Percentiles rank a stretch among this genome's conserved stretches.
Evolutionary conservation across 2,113 vertebrate genomes (phyloP).

Genomic region (Osmerus mordax): DNA sequence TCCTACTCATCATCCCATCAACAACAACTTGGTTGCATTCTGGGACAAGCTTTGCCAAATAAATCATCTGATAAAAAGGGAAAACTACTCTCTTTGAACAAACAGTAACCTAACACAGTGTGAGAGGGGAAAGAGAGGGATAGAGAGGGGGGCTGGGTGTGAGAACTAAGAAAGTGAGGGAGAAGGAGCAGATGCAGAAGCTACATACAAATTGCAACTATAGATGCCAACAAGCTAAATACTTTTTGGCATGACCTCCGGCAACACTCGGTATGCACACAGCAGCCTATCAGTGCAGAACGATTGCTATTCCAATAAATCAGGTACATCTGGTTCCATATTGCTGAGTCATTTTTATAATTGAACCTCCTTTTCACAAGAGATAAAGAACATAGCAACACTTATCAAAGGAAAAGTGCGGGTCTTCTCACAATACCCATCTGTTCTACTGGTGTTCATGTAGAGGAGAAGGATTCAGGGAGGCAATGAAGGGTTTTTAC

Average conservation of each 20-base stretch:
- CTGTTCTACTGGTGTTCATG: neutral
- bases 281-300: constrained; percentile 19
- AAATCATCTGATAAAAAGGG: neutral
- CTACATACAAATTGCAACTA: neutral
- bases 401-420: neutral
- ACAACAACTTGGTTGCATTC: constrained; percentile 25
- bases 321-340: constrained; percentile 30
- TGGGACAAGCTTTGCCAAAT: constrained; percentile 7
- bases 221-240: constrained; percentile 39
- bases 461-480: neutral
- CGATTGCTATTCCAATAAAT: constrained; percentile 21
- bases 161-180: constrained; percentile 6
- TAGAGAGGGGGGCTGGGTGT: neutral
- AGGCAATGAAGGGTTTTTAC: no score
- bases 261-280: constrained; percentile 10
- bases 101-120: constrained; percentile 1
- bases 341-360: constrained; percentile 48
- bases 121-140: neutral
- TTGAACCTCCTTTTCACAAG: constrained; percentile 55
- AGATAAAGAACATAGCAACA: constrained; percentile 1
- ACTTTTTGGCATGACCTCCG: constrained; percentile 43
- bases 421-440: neutral
- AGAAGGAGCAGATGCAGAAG: constrained; percentile 1
- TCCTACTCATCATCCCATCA: no score
- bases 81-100: neutral